Base-by-base conservation (phyloP, 2,888 invertebrate genomes). In the Drosophila paucipuncta region DNA sequence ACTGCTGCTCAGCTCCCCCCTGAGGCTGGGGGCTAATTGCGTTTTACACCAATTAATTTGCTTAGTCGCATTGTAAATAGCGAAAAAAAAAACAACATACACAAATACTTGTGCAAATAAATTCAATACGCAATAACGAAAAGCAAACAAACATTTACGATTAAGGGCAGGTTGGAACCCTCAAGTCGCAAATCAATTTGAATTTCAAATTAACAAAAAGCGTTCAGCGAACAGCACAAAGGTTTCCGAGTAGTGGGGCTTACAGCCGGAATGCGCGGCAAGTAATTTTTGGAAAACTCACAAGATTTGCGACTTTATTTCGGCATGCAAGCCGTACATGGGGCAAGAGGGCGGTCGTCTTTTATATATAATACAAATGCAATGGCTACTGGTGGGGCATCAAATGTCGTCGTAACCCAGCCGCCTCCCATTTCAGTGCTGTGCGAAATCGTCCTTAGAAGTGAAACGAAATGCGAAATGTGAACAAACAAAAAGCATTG, bases 1-100 rank as follows among this genome's bases (percentile, higher is more conserved):
- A 62, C 50, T 9, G 50, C 22, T 41, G 25, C 25, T 49, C 28
- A 43, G 35, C 54, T 65, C 28, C 64, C 55, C 22, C 64, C 55
- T 49, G 28, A 65, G 58, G 54, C 58, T 53, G 52, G 37, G 59
- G 63, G 67, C 85, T 85, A 82, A 90, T 90, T 90, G 80, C 77
- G 80, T 90, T 88, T 87, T 77, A 85, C 83, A 80, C 80, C 89
- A 85, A 85, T 85, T 88, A 85, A 84, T 80, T 80, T 77, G 63
- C 49, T 69, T 65, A 67, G 59, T 72, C 49, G 64, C 58, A 62
- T 33, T 37, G 71, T 64, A 79, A 69, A 65, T 79, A 58, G 69
- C 60, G 55, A 69, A 61, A 22, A n/a, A 30, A 37, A 11, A 28
- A 31, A 31, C 9, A 9, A 11, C 6, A 39, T 18, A 39, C 18